Percentiles rank a stretch among this genome's conserved stretches.
phyloP scores from a whole-genome alignment of 1,140 invertebrate genomes.

The Lethrus apterus region DNA sequence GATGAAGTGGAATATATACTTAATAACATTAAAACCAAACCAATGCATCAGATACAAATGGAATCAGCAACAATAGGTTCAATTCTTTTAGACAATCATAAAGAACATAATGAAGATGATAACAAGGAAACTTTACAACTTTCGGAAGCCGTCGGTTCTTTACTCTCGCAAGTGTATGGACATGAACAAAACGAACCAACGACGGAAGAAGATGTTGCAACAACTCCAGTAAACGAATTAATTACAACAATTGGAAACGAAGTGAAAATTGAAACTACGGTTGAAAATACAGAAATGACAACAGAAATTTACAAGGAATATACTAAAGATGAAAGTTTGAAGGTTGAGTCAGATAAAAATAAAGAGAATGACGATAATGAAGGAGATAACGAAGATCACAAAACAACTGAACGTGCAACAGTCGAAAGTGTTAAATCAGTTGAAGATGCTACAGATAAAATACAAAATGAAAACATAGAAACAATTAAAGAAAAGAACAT shows the following conservation, averaged over 20 bases:
- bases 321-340: neutral
- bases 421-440: neutral
- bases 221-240: neutral
- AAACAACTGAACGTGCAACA: neutral
- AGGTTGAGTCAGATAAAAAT: neutral
- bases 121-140: neutral
- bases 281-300: neutral
- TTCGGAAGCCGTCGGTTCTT: constrained; percentile 10
- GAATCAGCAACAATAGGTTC: constrained; percentile 42
- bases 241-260: neutral
- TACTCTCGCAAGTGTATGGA: constrained; percentile 11
- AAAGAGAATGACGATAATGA: neutral
- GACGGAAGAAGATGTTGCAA: neutral
- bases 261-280: neutral
- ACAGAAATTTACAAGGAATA: neutral
- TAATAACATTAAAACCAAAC: constrained; percentile 25
- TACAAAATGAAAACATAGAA: neutral
- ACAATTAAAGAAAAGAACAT: too few species aligned
- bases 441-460: too few species aligned
- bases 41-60: constrained; percentile 39
- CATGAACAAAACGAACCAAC: neutral
- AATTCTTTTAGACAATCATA: constrained; percentile 17
- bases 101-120: constrained; percentile 2
- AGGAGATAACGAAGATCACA: neutral
- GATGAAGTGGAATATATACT: constrained; percentile 19